phyloP scores from a whole-genome alignment of 2,888 invertebrate species.

The Exocentrus adspersus region DNA sequence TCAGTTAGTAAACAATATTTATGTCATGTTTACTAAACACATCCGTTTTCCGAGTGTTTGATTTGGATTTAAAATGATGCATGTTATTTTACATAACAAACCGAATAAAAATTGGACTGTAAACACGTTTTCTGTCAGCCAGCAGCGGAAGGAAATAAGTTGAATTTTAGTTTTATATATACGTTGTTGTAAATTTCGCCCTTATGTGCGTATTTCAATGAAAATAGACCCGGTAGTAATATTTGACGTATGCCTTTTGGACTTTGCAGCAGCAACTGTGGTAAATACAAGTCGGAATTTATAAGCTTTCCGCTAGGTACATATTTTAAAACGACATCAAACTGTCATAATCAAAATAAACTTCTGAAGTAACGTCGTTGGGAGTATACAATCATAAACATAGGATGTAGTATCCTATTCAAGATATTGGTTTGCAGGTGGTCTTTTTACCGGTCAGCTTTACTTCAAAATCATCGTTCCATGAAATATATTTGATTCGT shows the following conservation, averaged over 20 bases:
- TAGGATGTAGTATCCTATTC: constrained; percentile 9
- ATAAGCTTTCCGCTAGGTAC: not conserved
- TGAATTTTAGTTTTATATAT: too few species aligned
- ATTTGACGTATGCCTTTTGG: too few species aligned
- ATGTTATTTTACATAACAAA: constrained; percentile 3
- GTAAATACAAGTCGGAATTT: too few species aligned
- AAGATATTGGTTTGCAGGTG: constrained; percentile 25
- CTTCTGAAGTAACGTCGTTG: not conserved
- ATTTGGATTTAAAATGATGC: constrained; percentile 4
- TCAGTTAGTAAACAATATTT: too few species aligned
- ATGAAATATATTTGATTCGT: constrained; percentile 23
- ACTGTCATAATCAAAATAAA: constrained; percentile 22
- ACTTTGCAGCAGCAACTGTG: too few species aligned
- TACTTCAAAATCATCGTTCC: constrained; percentile 14
- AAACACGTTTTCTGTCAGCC: not conserved
- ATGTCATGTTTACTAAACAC: too few species aligned
- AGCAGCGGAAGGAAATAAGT: too few species aligned
- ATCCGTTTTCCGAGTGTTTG: not conserved
- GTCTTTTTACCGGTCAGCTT: constrained; percentile 24
- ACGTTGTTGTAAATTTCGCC: too few species aligned
- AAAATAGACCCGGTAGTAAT: too few species aligned
- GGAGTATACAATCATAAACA: constrained; percentile 15
- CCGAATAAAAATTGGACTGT: not conserved
- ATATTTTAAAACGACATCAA: constrained; percentile 2
- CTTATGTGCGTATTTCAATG: too few species aligned